A percentile compares a stretch with the other conserved stretches of the same genome.
These are phyloP conservation scores for Lepisosteus oculatus DNA, from an alignment of 2,113 vertebrate species.

Conservation along the genomic window DNA sequence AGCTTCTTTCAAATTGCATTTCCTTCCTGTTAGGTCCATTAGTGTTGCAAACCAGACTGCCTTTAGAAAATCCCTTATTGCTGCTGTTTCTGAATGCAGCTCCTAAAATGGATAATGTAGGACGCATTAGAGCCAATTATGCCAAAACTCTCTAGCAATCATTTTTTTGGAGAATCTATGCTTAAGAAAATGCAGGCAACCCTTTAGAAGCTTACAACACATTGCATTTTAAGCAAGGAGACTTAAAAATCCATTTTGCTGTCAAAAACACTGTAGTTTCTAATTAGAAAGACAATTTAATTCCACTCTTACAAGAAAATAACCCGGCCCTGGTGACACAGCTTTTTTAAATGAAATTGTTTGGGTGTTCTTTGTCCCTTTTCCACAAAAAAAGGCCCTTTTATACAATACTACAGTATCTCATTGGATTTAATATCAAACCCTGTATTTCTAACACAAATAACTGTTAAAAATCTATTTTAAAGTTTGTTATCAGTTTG, in stretches of 20 bases:
- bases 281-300: conserved; percentile 50
- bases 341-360: too few relatives aligned
- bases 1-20: conserved; percentile 93
- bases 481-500: too few relatives aligned
- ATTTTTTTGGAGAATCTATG: conserved; percentile 72
- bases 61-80: conserved; percentile 84
- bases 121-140: conserved; percentile 89
- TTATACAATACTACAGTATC: too few relatives aligned
- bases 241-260: conserved; percentile 62
- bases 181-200: conserved; percentile 81
- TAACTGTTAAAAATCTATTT: too few relatives aligned
- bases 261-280: conserved; percentile 62
- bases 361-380: too few relatives aligned
- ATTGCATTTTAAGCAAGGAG: conserved; percentile 49
- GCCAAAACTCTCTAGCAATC: conserved; percentile 76
- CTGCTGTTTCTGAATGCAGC: conserved; percentile 79
- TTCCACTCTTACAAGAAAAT: too few relatives aligned
- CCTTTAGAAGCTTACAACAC: conserved; percentile 43
- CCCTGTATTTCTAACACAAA: too few relatives aligned
- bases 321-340: too few relatives aligned
- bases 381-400: too few relatives aligned
- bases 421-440: too few relatives aligned
- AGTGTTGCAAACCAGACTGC: conserved; percentile 80
- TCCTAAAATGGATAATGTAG: conserved; percentile 87
- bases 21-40: conserved; percentile 91